phyloP scores from a whole-genome alignment of 2,113 vertebrate species.

The Thomomys bottae region DNA sequence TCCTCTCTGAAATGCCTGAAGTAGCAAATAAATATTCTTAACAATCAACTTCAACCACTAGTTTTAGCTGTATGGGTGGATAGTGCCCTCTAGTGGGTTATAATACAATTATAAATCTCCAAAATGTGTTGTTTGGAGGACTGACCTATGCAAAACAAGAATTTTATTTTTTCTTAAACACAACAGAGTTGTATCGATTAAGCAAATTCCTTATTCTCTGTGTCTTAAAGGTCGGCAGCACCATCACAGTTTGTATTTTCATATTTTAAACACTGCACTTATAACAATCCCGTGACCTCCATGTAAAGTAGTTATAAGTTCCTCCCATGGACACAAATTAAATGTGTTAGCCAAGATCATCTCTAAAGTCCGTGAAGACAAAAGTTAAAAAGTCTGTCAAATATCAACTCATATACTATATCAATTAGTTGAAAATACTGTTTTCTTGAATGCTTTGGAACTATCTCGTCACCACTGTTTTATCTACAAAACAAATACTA shows the following conservation, averaged over 20 bases:
- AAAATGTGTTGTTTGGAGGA: neutral
- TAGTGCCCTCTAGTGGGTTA: constrained; percentile 62
- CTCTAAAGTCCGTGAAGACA: neutral
- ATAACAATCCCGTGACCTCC: neutral
- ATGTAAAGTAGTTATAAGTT: neutral
- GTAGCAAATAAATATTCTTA: neutral
- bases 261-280: constrained; percentile 25
- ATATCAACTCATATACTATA: neutral
- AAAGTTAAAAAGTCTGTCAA: neutral
- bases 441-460: neutral
- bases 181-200: neutral
- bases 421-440: constrained; percentile 5
- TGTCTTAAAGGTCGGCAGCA: neutral
- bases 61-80: neutral
- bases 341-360: neutral
- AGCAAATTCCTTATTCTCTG: neutral
- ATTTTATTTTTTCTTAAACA: constrained; percentile 11
- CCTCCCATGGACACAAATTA: neutral
- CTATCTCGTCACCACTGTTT: neutral
- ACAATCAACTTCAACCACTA: no score
- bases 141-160: neutral
- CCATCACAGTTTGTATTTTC: constrained; percentile 5
- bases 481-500: neutral
- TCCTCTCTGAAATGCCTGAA: neutral
- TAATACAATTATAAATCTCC: neutral